Base-by-base conservation (phyloP, 2,113 vertebrate genomes). In the Antennarius striatus region DNA sequence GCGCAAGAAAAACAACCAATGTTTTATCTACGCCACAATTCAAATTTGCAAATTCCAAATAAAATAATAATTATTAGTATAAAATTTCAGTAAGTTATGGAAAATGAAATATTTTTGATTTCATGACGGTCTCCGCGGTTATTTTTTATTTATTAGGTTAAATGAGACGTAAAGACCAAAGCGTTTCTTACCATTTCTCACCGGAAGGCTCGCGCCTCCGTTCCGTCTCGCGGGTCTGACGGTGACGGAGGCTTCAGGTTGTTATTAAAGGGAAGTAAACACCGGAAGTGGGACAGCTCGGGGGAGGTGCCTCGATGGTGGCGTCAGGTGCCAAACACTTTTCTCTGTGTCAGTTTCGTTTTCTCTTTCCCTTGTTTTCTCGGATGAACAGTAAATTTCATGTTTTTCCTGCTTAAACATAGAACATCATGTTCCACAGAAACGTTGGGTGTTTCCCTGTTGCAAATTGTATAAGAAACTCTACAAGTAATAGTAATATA, bases 281-380 rank as follows among this genome's bases (percentile, higher is more conserved):
- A 84, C 36, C 57, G 78, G 79, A 80, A 83, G 59, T 69, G 49
- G 9, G 2, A 11, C 1, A 53, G 32, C 64, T 45, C 13, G 80
- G 78, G 22, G 64, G 49, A 3, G 60, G 0, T 5, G 3, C 29
- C 22, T 22, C n/a, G 4, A 17, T 4, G 29, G 29, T 57, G 6
- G 53, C 14, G 66, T 77, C 57, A 68, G 12, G 22, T 43, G 49
- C 4, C 7, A 47, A 47, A 6, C n/a, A 12, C 6, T n/a, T 42
- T 32, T 4, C 48, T 28, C 32, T 28, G 0, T 17, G 28, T 29
- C 15, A 22, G 56, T 91, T 91, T 91, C 88, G 87, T 86, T 92
- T 89, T 87, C 80, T 48, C 9, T 70, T 64, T 71, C 15, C 36
- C 16, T 12, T 22, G 13, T 58, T 78, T 72, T 50, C 29, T 73